phyloP scores from a whole-genome alignment of 2,888 invertebrate species.

The Drosophila tanythrix region DNA sequence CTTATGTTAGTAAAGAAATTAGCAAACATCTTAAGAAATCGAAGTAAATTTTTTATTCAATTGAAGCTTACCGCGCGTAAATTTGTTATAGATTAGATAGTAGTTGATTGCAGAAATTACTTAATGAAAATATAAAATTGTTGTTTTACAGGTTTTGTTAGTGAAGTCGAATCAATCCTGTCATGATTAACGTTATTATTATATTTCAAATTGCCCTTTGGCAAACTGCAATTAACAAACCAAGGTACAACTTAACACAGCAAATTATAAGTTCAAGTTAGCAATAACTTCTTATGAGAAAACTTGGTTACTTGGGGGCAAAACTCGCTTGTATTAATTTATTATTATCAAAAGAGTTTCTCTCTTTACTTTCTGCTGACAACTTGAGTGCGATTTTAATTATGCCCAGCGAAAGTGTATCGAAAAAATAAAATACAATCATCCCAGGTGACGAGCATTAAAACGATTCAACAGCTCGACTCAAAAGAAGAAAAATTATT shows the following conservation, averaged over 20 bases:
- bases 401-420: slow-evolving; percentile 16
- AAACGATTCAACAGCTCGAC: slow-evolving; percentile 83
- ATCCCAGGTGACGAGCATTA: slow-evolving; percentile 82
- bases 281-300: background rate
- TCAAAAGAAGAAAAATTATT: slow-evolving; percentile 81
- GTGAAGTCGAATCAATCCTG: background rate
- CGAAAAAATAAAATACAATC: slow-evolving; percentile 38
- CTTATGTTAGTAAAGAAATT: background rate
- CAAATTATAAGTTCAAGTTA: background rate
- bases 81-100: background rate
- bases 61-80: background rate
- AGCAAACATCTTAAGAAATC: background rate
- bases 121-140: background rate
- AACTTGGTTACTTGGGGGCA: background rate
- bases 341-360: background rate
- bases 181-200: background rate
- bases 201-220: background rate
- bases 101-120: background rate
- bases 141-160: background rate
- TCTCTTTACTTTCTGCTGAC: background rate
- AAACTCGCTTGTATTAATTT: background rate
- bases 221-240: background rate
- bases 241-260: background rate
- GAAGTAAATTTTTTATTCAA: background rate
- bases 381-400: background rate